Evolutionary conservation across 2,797 vertebrate species (phyloP), one percentile per base, ranked within the genome.

Genomic region (Poecilia picta): DNA sequence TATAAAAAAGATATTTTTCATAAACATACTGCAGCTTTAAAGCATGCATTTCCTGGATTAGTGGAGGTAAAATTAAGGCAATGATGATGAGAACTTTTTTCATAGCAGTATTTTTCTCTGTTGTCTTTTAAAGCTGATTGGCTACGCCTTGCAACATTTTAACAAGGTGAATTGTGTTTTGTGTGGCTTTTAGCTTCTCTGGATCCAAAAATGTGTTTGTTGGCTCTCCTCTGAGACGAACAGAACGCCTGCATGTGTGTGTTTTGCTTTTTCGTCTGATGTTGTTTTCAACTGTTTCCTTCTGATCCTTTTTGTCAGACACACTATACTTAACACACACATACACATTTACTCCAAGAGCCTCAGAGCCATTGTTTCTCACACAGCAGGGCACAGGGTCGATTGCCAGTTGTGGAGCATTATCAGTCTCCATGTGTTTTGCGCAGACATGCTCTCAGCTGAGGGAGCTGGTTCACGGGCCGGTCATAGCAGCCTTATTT

Each of bases 401-500:
- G 84, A 87, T 92, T 90, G 85, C 83, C 89, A 96, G 95, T 96
- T 97, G 86, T 88, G 79, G 77, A 88, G 88, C 76, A 86, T 92
- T 90, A 90, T 94, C 87, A 88, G 86, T 82, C 86, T 92, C 85
- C 83, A 79, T 83, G 79, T 86, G 84, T 83, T 81, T 83, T 77
- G 85, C 53, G 80, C 89, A 92, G 91, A 93, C 91, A 87, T 90
- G 81, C 88, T 93, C 96, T 98, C 90, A 89, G 96, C 96, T 94
- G 96, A 97, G 96, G 91, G 96, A 97, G 95, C 96, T 93, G 96
- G 98, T 98, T 99, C 97, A 98, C 95, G 84, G 95, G 91, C 95
- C 95, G 97, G 97, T 98, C 98, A 98, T 94, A 96, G 95, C 91
- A 89, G 95, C 97, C 95, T 97, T 96, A 96, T 97, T 98, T 97